Conservation (phyloP, 2,797 vertebrate species). For the Bradypodion ventrale region DNA sequence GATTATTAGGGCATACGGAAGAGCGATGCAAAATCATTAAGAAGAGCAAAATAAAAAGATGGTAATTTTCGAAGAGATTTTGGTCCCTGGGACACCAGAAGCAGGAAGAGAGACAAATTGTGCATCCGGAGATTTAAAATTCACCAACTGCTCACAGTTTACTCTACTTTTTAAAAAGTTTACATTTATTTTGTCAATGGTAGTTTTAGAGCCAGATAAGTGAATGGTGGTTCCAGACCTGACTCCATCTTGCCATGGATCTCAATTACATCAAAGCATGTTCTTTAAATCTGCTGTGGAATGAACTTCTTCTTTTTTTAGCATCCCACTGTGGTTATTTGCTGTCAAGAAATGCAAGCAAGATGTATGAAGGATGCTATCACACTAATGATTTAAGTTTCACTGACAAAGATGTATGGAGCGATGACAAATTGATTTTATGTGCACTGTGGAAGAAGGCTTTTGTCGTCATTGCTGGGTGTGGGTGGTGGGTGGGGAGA, state of each 20-base stretch:
- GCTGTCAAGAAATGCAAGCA: background rate
- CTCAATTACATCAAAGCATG: background rate
- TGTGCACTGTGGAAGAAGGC: background rate
- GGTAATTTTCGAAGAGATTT: background rate
- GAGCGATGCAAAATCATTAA: background rate
- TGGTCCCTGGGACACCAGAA: background rate
- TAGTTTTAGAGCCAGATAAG: background rate
- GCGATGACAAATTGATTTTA: slow-evolving; percentile 24
- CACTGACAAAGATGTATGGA: slow-evolving; percentile 11
- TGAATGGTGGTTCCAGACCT: background rate
- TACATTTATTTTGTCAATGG: slow-evolving; percentile 1
- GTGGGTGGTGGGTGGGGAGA: too few relatives aligned
- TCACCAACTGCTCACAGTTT: background rate
- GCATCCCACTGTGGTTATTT: background rate
- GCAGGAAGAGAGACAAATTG: background rate
- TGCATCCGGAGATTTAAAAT: background rate
- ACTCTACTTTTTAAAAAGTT: background rate
- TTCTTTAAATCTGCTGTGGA: background rate
- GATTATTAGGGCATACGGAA: background rate
- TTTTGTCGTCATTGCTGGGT: background rate
- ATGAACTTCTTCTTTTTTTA: background rate
- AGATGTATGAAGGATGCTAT: slow-evolving; percentile 13
- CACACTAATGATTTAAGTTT: slow-evolving; percentile 31
- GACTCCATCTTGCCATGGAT: background rate
- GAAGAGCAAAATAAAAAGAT: background rate